Percentiles rank a stretch among this genome's conserved stretches.
These are phyloP conservation scores for Strigamia transsilvanica DNA, from an alignment of 2,888 invertebrate genomes.

Conservation along the genomic window DNA sequence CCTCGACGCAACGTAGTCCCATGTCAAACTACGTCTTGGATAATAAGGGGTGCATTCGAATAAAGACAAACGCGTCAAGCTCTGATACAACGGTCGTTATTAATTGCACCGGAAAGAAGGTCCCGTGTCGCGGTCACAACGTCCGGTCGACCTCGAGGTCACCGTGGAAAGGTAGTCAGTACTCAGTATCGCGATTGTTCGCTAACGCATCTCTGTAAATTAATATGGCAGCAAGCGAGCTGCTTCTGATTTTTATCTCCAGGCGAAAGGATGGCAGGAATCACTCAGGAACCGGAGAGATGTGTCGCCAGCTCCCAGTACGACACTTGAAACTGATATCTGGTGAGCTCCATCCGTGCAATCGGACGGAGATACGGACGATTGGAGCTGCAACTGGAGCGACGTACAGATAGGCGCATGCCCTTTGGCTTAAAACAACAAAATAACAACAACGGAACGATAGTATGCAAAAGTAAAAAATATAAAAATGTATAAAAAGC, in stretches of 20 bases:
- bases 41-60: conserved; percentile 3
- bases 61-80: neutral
- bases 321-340: conserved; percentile 52
- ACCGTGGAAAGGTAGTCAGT: neutral
- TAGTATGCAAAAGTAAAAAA: neutral
- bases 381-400: conserved; percentile 40
- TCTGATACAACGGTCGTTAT: conserved; percentile 21
- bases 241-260: conserved; percentile 34
- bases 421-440: conserved; percentile 51
- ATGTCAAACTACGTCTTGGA: conserved; percentile 16
- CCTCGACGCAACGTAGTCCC: neutral
- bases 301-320: conserved; percentile 51
- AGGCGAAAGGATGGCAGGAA: conserved; percentile 51
- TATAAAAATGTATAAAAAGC: neutral
- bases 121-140: neutral
- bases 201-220: conserved; percentile 22
- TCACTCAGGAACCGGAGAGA: conserved; percentile 48
- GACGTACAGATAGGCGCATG: conserved; percentile 42
- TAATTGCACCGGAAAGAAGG: conserved; percentile 39
- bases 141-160: conserved; percentile 38
- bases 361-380: conserved; percentile 47
- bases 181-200: conserved; percentile 16
- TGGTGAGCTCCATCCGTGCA: conserved; percentile 41
- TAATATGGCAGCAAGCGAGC: conserved; percentile 46
- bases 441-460: conserved; percentile 26